A percentile compares a stretch with the other conserved stretches of the same genome.
Conservation (phyloP, 2,888 invertebrate species). For the Dryobota labecula region DNA sequence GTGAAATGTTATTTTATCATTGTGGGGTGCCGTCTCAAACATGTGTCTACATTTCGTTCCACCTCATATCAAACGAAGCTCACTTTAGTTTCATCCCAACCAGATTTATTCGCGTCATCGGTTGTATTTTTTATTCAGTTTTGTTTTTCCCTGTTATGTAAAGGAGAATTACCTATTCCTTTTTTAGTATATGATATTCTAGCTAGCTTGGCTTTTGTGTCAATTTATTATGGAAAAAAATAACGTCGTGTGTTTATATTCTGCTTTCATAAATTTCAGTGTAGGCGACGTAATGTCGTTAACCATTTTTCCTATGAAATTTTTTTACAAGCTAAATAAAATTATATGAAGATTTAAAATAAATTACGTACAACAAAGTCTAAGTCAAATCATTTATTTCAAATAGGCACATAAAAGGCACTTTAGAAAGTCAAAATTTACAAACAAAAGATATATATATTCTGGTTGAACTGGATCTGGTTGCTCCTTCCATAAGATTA, state of each 20-base stretch:
- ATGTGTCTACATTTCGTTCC: constrained; percentile 11
- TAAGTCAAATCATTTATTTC: too few species aligned
- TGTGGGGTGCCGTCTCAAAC: constrained; percentile 8
- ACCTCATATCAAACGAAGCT: constrained; percentile 15
- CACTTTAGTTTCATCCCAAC: constrained; percentile 15
- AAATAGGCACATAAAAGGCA: too few species aligned
- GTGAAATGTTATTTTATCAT: constrained; percentile 29
- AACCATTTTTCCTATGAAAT: background rate
- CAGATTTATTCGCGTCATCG: constrained; percentile 28
- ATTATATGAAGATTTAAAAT: background rate
- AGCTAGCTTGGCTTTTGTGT: constrained; percentile 2
- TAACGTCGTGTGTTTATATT: background rate
- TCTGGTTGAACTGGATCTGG: too few species aligned
- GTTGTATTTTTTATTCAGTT: constrained; percentile 29
- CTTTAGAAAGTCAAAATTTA: too few species aligned
- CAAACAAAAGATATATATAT: too few species aligned
- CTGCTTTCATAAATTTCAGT: background rate
- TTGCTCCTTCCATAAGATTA: too few species aligned
- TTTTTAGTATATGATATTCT: constrained; percentile 10
- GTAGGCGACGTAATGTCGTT: background rate
- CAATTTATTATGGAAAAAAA: constrained; percentile 7
- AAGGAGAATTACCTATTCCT: background rate
- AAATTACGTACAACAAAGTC: too few species aligned
- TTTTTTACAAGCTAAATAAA: background rate
- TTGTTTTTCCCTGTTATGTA: constrained; percentile 11